phyloP scores from a whole-genome alignment of 2,888 invertebrate genomes.

The Acrobasis suavella region DNA sequence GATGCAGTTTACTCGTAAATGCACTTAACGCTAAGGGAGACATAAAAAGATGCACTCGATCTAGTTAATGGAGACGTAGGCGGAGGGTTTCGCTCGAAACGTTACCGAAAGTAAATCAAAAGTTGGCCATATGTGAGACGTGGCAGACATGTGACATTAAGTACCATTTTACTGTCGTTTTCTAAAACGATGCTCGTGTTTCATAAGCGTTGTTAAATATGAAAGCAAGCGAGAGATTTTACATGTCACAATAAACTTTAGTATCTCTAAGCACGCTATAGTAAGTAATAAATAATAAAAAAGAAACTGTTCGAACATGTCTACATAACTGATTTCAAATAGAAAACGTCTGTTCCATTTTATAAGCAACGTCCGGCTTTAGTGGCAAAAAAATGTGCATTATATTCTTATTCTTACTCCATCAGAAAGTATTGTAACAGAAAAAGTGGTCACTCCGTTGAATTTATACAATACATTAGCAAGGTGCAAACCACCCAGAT shows the following conservation, averaged over 20 bases:
- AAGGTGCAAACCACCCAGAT: slow-evolving; percentile 51
- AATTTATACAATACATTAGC: slow-evolving; percentile 44
- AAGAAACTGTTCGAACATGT: neutral
- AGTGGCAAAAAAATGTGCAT: neutral
- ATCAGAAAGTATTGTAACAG: slow-evolving; percentile 9
- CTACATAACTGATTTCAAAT: neutral
- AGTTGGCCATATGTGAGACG: slow-evolving; percentile 35
- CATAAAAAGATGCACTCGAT: slow-evolving; percentile 74
- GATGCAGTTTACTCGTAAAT: slow-evolving; percentile 72
- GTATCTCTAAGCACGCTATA: neutral
- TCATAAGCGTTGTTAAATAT: neutral
- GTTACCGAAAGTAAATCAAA: slow-evolving; percentile 50
- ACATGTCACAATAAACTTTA: neutral
- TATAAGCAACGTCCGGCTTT: neutral
- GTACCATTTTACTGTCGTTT: slow-evolving; percentile 15
- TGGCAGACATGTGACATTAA: slow-evolving; percentile 20
- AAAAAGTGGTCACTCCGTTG: slow-evolving; percentile 9
- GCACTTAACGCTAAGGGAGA: slow-evolving; percentile 72
- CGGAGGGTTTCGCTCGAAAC: slow-evolving; percentile 48
- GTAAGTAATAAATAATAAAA: neutral
- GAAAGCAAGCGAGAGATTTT: neutral
- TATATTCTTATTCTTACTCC: slow-evolving; percentile 4
- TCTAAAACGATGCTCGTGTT: slow-evolving; percentile 13
- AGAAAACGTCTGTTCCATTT: neutral
- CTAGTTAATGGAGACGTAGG: slow-evolving; percentile 70